Evolutionary conservation across 1,140 invertebrate species (phyloP).

Genomic region (Papilio helenus): DNA sequence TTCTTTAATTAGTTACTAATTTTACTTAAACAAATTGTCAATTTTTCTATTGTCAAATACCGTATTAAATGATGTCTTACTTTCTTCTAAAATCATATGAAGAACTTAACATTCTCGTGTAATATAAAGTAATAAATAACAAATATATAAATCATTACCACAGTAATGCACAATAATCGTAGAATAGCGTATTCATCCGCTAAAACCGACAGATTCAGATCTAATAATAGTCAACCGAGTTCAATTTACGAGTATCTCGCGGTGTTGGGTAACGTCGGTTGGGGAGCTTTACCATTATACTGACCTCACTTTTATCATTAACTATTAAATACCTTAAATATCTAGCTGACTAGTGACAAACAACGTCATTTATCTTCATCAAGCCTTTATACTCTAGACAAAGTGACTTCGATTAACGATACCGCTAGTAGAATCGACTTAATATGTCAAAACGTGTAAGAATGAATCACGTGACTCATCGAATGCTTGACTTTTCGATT

Average conservation of each 20-base stretch:
- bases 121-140: neutral
- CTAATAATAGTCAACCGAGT: constrained; percentile 16
- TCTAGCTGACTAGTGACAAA: neutral
- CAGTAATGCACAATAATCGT: neutral
- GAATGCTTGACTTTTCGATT: no score
- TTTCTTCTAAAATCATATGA: no score
- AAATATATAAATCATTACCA: neutral
- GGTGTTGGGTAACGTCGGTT: constrained; percentile 2
- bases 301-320: neutral
- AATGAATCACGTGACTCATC: no score
- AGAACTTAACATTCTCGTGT: no score
- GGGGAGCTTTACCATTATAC: neutral
- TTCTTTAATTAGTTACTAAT: no score
- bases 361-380: neutral
- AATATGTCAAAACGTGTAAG: no score
- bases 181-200: constrained; percentile 20
- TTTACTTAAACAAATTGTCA: no score
- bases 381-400: no score
- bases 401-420: no score
- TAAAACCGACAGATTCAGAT: constrained; percentile 17
- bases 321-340: neutral
- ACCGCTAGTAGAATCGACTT: no score
- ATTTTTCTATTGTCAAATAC: no score
- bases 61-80: no score
- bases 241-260: constrained; percentile 17